These are phyloP conservation scores for Nasonia longicornis DNA, from an alignment of 1,140 invertebrate genomes.

Conservation along the genomic window DNA sequence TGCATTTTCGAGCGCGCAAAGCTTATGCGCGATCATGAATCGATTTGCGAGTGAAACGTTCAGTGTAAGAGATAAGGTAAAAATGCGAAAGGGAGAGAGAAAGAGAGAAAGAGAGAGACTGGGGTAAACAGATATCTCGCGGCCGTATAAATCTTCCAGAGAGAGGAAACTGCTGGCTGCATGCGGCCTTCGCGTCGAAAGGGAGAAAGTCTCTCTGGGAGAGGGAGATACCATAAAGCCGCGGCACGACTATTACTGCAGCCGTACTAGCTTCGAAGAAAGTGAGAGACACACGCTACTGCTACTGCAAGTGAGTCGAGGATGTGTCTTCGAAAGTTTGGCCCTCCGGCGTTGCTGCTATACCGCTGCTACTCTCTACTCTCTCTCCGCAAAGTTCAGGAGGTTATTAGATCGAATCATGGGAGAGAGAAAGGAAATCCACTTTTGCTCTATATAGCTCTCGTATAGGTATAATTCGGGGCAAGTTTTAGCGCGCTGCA, in stretches of 20 bases:
- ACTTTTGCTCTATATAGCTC: neutral
- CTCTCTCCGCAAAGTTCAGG: neutral
- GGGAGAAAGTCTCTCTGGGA: neutral
- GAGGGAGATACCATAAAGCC: neutral
- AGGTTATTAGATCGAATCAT: slow-evolving; percentile 27
- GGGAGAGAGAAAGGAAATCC: neutral
- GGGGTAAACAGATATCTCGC: neutral
- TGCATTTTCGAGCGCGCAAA: neutral
- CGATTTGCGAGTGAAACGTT: neutral
- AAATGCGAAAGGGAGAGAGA: neutral
- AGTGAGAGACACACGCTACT: no score
- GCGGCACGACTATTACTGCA: no score
- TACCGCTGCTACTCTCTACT: neutral
- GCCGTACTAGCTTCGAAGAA: no score
- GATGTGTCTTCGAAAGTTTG: slow-evolving; percentile 9
- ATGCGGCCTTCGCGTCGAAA: neutral
- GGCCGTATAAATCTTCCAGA: neutral
- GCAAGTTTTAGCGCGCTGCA: neutral
- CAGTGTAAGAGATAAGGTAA: neutral
- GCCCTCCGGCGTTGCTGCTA: neutral
- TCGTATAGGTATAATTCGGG: neutral
- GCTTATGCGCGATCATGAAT: slow-evolving; percentile 11
- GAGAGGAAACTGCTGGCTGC: neutral
- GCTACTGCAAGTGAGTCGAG: no score
- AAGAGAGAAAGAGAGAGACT: no score